These are phyloP conservation scores for Adelognathus sp. DNA, from an alignment of 2,888 invertebrate genomes.

Conservation along the genomic window DNA sequence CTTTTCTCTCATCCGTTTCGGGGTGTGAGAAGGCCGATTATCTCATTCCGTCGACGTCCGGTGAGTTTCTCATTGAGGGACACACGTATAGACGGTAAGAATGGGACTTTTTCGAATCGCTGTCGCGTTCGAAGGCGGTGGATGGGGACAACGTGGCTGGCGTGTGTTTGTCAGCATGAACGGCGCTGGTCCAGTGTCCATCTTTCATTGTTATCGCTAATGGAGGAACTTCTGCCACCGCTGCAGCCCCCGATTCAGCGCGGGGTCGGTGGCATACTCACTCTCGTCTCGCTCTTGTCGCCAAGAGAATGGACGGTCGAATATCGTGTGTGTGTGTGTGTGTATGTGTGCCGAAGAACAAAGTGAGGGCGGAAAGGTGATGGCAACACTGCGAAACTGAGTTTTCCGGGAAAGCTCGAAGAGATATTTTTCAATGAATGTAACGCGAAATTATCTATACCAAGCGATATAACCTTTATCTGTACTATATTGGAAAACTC, in stretches of 20 bases:
- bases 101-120: conserved; percentile 28
- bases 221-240: conserved; percentile 76
- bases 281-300: conserved; percentile 64
- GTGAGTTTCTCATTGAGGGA: conserved; percentile 5
- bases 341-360: conserved; percentile 17
- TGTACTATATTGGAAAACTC: conserved; percentile 71
- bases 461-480: conserved; percentile 66
- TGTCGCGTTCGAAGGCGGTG: neutral
- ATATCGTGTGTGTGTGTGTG: conserved; percentile 46
- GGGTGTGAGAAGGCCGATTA: conserved; percentile 39
- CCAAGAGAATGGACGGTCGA: conserved; percentile 56
- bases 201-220: conserved; percentile 79
- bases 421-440: conserved; percentile 56
- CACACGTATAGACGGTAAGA: neutral
- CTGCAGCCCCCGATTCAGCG: conserved; percentile 46
- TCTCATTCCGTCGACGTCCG: conserved; percentile 26
- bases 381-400: conserved; percentile 62
- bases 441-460: neutral
- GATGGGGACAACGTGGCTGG: conserved; percentile 22
- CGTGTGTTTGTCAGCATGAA: conserved; percentile 72
- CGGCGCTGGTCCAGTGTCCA: conserved; percentile 70
- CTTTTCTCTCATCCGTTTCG: conserved; percentile 14
- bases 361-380: conserved; percentile 53
- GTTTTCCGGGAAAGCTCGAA: conserved; percentile 68
- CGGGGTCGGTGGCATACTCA: too few relatives aligned